These are phyloP conservation scores for Dendroctonus valens DNA, from an alignment of 1,140 invertebrate genomes.

Conservation along the genomic window DNA sequence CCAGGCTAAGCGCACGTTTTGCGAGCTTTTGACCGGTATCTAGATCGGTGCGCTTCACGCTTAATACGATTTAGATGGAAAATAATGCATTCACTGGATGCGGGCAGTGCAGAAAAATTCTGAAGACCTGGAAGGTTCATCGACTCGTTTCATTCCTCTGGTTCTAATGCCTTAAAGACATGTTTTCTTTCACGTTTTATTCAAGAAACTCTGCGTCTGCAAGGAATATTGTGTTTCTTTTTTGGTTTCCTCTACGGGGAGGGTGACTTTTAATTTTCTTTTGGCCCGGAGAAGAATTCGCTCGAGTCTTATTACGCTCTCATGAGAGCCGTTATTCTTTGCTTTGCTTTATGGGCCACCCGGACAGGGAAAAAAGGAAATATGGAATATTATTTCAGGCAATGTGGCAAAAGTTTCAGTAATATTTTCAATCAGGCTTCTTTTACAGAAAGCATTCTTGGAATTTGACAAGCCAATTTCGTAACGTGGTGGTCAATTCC, in stretches of 20 bases:
- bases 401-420: too few species aligned
- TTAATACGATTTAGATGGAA: too few species aligned
- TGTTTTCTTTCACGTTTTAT: background rate
- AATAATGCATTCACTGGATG: background rate
- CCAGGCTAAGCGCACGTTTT: too few species aligned
- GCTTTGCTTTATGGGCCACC: constrained; percentile 13
- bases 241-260: background rate
- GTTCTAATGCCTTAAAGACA: background rate
- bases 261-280: constrained; percentile 24
- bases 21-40: too few species aligned
- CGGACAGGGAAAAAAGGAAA: constrained; percentile 12
- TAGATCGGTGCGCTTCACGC: too few species aligned
- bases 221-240: constrained; percentile 8
- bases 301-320: constrained; percentile 5
- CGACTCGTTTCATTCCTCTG: background rate
- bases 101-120: background rate
- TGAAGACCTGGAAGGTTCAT: background rate
- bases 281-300: constrained; percentile 12
- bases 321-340: constrained; percentile 13
- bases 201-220: background rate
- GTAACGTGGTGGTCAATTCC: too few species aligned
- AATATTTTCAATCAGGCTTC: too few species aligned
- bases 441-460: too few species aligned
- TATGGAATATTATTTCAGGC: constrained; percentile 8
- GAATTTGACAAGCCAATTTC: too few species aligned